Base-by-base conservation (phyloP, 1,140 invertebrate genomes). In the Acromyrmex echinatior region DNA sequence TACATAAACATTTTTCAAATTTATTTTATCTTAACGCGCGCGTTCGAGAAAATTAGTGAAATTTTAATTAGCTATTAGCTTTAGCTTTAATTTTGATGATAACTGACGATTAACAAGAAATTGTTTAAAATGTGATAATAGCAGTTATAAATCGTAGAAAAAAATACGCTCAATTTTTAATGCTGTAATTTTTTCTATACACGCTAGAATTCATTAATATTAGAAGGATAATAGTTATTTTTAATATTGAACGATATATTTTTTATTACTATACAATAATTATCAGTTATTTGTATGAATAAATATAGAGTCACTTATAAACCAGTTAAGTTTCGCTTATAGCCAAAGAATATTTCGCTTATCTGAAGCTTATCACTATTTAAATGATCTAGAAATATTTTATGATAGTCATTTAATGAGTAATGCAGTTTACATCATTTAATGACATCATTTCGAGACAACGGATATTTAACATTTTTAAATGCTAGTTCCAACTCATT, bases 321-420 rank as follows among this genome's bases (percentile, higher is more conserved):
- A 39, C 35, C 7, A 39, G 7, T 39, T 39, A 39, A 31, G 31
- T 25, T 62, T 31, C 9, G 31, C 39, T 10, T 31, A 77, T 21
- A 51, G 62, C 4, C 31, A 35, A 77, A 16, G n/a, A 16, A 28
- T 77, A 16, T 45, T 77, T 35, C 18, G 31, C 0, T 49, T 62
- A 7, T 77, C 56, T n/a, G 56, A 60, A 77, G 31, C 60, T 39
- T 1, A 62, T 25, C 10, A 76, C 3, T 76, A 58, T 76, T 76
- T 60, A 45, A 4, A 25, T 31, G 53, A 76, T 76, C 28, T 2
- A 25, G 16, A 4, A 21, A 77, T 62, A 60, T 77, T 77, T 60
- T 16, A 49, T 6, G 31, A 62, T 14, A 77, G n/a, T 21, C 56
- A 76, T 60, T 58, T 76, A 28, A 0, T 76, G 6, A 51, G 53